Base-by-base conservation (phyloP, 37 sponge, comb jelly and placozoan species). In the Crambe crambe region DNA sequence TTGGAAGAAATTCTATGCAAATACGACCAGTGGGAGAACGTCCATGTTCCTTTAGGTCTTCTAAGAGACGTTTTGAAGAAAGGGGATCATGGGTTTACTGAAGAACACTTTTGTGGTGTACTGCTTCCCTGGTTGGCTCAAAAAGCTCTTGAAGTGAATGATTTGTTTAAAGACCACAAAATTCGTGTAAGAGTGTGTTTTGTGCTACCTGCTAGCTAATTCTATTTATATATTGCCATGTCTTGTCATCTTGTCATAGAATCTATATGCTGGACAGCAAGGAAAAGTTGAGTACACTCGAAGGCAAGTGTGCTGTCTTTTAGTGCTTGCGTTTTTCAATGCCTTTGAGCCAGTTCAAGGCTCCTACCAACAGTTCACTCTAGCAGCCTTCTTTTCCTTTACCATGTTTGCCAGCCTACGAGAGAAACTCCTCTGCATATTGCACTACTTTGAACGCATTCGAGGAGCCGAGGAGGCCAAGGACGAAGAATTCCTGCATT, bases 311-410 rank as follows among this genome's bases (percentile, higher is more conserved):
- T 79, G 75, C 62, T 84, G 80, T 29, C 54, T 89, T 20, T 60
- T 90, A 21, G 77, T 86, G 18, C 80, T 85, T 44, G 81, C 78
- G 0, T 89, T 89, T 60, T 89, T 89, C 80, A 68, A 78, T 44
- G 62, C 70, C 37, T 74, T 89, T 38, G 47, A 67, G 17, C 80
- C 72, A 47, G 20, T 21, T 6, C 30, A 35, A 8, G 42, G 66
- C 4, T 2, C 6, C 36, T 85, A 77, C 77, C 85, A 90, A 72
- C 81, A 76, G 29, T 68, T 90, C 63, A 76, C 75, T n/a, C 38
- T 90, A 1, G n/a, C 73, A n/a, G 58, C 57, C 37, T 71, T 90
- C 71, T 56, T 85, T 18, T 22, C 31, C 26, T 23, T 69, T 44
- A 17, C 31, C 58, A 73, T 80, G 56, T 81, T 51, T 27, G 8